Evolutionary conservation across 2,797 vertebrate species (phyloP).

Genomic region (Mus spretus): DNA sequence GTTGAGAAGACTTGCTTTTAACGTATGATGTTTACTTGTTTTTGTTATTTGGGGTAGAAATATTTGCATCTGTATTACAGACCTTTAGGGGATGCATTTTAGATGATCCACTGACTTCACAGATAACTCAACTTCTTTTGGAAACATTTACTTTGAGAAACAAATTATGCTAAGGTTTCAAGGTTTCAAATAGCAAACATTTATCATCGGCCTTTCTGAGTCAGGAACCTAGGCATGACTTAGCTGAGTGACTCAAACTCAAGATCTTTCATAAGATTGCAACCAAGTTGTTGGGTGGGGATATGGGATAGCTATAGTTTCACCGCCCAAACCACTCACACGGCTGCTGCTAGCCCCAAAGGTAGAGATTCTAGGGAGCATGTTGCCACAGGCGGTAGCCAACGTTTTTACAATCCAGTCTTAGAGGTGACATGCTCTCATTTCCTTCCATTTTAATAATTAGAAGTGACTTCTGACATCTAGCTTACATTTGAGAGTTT

Average conservation of each 20-base stretch:
- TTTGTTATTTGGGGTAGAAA: not conserved
- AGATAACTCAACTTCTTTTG: not conserved
- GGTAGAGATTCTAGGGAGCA: not conserved
- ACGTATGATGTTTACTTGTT: not conserved
- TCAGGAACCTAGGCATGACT: not conserved
- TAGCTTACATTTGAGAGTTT: not conserved
- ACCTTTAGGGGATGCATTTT: slow-evolving; percentile 34
- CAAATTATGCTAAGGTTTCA: slow-evolving; percentile 21
- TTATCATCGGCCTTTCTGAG: not conserved
- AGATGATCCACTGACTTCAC: not conserved
- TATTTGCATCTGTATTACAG: slow-evolving; percentile 19
- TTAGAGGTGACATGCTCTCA: not conserved
- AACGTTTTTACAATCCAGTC: not conserved
- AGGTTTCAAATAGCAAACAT: slow-evolving; percentile 16
- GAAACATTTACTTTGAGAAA: slow-evolving; percentile 10
- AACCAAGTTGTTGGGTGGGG: not conserved
- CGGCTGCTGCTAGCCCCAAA: not conserved
- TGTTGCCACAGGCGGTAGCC: not conserved
- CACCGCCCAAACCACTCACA: not conserved
- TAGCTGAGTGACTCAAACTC: not conserved
- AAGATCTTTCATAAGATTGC: not conserved
- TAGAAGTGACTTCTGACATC: slow-evolving; percentile 12
- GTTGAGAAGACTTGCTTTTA: not conserved
- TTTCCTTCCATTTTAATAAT: not conserved
- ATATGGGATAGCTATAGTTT: not conserved